Evolutionary conservation across 1,140 invertebrate species (phyloP).

Genomic region (Bombus consobrinus): DNA sequence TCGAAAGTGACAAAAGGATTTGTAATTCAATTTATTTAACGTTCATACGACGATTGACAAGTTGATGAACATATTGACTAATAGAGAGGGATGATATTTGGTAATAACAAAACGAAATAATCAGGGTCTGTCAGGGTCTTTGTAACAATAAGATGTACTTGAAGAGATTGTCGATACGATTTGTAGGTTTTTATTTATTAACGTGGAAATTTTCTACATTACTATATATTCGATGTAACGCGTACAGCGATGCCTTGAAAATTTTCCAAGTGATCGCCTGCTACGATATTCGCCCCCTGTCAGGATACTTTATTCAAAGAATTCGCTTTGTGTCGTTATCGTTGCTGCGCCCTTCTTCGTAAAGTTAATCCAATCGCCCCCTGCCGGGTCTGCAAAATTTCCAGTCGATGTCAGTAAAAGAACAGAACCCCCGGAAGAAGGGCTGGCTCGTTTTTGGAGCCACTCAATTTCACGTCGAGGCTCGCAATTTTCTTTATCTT

Average conservation of each 20-base stretch:
- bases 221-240: too few relatives aligned
- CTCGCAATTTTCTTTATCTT: slow-evolving; percentile 55
- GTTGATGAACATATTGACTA: too few relatives aligned
- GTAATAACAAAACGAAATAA: too few relatives aligned
- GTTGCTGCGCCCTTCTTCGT: slow-evolving; percentile 23
- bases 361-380: slow-evolving; percentile 61
- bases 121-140: too few relatives aligned
- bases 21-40: too few relatives aligned
- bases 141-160: too few relatives aligned
- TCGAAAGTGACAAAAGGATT: too few relatives aligned
- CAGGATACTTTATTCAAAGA: slow-evolving; percentile 52
- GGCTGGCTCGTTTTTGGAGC: slow-evolving; percentile 22
- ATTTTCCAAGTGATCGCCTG: slow-evolving; percentile 5
- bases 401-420: slow-evolving; percentile 30
- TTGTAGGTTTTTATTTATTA: background rate
- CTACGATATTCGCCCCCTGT: background rate
- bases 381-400: slow-evolving; percentile 50
- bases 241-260: background rate
- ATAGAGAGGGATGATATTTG: too few relatives aligned
- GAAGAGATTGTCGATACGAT: too few relatives aligned
- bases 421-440: background rate
- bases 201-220: background rate
- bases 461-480: slow-evolving; percentile 52
- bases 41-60: too few relatives aligned
- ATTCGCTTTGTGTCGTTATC: slow-evolving; percentile 45